Evolutionary conservation across 2,113 vertebrate species (phyloP).

Genomic region (Oryzias melastigma): DNA sequence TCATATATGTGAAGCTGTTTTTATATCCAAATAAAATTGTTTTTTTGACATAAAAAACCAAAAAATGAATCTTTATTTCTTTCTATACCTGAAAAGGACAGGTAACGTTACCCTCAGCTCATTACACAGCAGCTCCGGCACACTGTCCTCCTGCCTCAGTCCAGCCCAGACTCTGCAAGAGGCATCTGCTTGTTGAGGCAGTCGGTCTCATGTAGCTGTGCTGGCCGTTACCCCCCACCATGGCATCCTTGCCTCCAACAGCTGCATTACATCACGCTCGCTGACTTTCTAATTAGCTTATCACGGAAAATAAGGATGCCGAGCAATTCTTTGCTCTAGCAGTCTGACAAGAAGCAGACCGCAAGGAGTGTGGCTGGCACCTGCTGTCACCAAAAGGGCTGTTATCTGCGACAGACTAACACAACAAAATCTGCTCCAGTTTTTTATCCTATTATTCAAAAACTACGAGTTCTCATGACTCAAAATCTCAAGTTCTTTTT

Average conservation of each 20-base stretch:
- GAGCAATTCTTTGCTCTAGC: constrained; percentile 77
- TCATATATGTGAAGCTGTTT: no score
- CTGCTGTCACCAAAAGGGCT: constrained; percentile 61
- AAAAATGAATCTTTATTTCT: no score
- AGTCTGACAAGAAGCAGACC: constrained; percentile 71
- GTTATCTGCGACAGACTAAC: constrained; percentile 58
- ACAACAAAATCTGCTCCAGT: constrained; percentile 43
- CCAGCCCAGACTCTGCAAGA: constrained; percentile 29
- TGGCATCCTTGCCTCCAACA: constrained; percentile 57
- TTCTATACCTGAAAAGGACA: constrained; percentile 1
- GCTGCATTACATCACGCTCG: constrained; percentile 70
- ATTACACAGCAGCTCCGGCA: not conserved
- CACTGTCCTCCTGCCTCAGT: not conserved
- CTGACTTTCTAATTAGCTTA: constrained; percentile 76
- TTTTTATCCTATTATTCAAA: constrained; percentile 27
- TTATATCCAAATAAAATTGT: no score
- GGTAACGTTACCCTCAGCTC: not conserved
- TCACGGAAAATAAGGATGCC: constrained; percentile 66
- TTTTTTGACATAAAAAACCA: no score
- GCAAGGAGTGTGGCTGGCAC: constrained; percentile 54
- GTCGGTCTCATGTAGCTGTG: constrained; percentile 44
- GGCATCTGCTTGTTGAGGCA: constrained; percentile 61
- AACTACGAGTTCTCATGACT: constrained; percentile 7
- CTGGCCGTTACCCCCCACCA: constrained; percentile 52
- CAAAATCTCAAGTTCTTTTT: constrained; percentile 12